Conservation (phyloP, 2,888 invertebrate genomes). For the Orchestes rusci region DNA sequence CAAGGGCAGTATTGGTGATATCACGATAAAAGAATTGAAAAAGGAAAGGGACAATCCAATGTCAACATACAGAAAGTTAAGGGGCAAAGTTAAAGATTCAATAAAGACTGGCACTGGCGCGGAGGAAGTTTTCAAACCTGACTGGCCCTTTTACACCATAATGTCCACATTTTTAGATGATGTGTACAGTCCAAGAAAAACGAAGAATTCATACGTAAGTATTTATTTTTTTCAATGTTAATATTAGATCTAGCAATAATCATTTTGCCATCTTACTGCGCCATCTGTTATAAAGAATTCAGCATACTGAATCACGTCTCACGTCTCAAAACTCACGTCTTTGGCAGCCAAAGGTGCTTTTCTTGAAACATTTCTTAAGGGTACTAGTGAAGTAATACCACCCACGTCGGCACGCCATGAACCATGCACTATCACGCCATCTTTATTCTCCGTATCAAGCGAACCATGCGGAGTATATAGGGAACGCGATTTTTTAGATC, state of each 20-base stretch:
- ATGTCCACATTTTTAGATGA: constrained; percentile 45
- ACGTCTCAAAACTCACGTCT: too few species aligned
- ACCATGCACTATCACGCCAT: constrained; percentile 1
- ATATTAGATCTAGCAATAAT: background rate
- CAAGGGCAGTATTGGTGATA: constrained; percentile 30
- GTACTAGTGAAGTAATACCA: constrained; percentile 1
- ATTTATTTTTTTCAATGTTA: background rate
- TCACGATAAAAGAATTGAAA: constrained; percentile 42
- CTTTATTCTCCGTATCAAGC: constrained; percentile 7
- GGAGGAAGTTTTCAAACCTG: constrained; percentile 34
- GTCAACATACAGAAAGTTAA: constrained; percentile 45
- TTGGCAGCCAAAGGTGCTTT: background rate
- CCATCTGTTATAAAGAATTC: constrained; percentile 4
- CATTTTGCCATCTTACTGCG: constrained; percentile 4
- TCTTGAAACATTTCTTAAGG: constrained; percentile 1
- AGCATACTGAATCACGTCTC: background rate
- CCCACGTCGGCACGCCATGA: constrained; percentile 3
- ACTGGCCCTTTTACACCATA: constrained; percentile 45
- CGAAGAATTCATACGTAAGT: constrained; percentile 11
- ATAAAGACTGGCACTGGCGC: constrained; percentile 16
- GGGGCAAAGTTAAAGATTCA: constrained; percentile 37
- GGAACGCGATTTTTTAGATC: constrained; percentile 1
- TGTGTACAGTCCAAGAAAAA: constrained; percentile 11
- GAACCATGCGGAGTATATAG: constrained; percentile 1
- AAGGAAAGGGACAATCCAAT: constrained; percentile 48